phyloP scores from a whole-genome alignment of 2,888 invertebrate species.

The Diploptera punctata region DNA sequence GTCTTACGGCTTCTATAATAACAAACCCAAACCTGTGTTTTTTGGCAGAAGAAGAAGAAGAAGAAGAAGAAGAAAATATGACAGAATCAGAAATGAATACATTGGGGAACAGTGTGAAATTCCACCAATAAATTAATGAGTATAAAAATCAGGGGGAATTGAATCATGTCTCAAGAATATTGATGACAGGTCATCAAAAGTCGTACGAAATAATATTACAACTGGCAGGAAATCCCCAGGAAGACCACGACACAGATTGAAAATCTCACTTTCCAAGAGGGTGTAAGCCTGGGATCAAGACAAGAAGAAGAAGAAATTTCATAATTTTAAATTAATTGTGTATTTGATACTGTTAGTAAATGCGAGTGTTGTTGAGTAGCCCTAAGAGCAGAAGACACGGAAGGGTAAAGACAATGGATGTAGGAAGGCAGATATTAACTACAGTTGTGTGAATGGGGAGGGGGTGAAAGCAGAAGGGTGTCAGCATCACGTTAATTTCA shows the following conservation, averaged over 20 bases:
- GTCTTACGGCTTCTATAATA: no score
- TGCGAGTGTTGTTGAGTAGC: slow-evolving; percentile 13
- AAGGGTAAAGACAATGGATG: slow-evolving; percentile 29
- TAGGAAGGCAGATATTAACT: slow-evolving; percentile 31
- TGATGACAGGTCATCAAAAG: no score
- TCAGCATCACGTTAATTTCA: slow-evolving; percentile 30
- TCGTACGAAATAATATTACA: no score
- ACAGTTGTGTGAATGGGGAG: slow-evolving; percentile 26
- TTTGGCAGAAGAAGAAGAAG: background rate
- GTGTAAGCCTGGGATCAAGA: no score
- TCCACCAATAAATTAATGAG: background rate
- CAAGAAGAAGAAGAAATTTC: no score
- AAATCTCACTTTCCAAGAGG: no score
- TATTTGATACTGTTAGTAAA: no score
- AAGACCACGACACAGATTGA: no score
- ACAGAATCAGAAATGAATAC: background rate
- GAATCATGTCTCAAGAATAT: background rate
- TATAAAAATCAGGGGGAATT: background rate
- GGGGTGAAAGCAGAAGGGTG: slow-evolving; percentile 23
- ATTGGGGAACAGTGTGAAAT: background rate
- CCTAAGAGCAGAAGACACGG: background rate
- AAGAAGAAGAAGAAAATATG: background rate
- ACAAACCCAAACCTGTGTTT: background rate
- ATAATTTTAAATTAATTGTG: no score
- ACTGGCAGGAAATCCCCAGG: no score